Conservation (phyloP, 2,797 vertebrate species). For the Brotula barbata region DNA sequence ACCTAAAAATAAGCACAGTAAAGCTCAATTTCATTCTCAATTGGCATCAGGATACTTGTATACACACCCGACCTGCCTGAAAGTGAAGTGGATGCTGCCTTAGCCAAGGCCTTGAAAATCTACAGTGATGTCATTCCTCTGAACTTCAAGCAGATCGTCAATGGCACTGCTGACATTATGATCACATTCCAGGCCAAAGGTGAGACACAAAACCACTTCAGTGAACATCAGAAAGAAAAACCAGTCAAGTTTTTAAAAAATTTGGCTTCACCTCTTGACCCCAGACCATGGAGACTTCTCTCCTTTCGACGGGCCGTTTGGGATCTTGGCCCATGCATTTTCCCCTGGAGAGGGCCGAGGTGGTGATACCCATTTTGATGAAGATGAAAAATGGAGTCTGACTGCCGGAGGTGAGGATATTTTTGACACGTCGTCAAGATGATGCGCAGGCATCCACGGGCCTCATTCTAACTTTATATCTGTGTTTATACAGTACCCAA, state of each 20-base stretch:
- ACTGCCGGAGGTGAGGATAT: slow-evolving; percentile 42
- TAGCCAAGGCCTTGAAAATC: slow-evolving; percentile 82
- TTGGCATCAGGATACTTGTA: slow-evolving; percentile 25
- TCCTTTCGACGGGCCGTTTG: slow-evolving; percentile 81
- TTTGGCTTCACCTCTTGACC: neutral
- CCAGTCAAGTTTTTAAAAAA: neutral
- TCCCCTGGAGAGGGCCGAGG: slow-evolving; percentile 74
- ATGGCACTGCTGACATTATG: slow-evolving; percentile 85
- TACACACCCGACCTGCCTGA: slow-evolving; percentile 82
- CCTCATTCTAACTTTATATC: neutral
- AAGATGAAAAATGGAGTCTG: slow-evolving; percentile 81
- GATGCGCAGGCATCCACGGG: neutral
- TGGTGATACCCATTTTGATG: slow-evolving; percentile 89
- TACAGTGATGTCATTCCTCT: slow-evolving; percentile 86
- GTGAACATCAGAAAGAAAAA: neutral
- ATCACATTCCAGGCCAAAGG: slow-evolving; percentile 69
- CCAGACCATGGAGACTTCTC: slow-evolving; percentile 78
- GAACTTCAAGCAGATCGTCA: slow-evolving; percentile 78
- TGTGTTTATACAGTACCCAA: slow-evolving; percentile 49
- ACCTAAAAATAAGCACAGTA: no score
- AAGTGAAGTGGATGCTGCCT: slow-evolving; percentile 81
- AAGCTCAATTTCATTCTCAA: slow-evolving; percentile 4
- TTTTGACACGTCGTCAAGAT: neutral
- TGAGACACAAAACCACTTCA: slow-evolving; percentile 2
- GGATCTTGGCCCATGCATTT: slow-evolving; percentile 82